These are phyloP conservation scores for Gavia stellata DNA, from an alignment of 2,113 vertebrate species.

Conservation along the genomic window DNA sequence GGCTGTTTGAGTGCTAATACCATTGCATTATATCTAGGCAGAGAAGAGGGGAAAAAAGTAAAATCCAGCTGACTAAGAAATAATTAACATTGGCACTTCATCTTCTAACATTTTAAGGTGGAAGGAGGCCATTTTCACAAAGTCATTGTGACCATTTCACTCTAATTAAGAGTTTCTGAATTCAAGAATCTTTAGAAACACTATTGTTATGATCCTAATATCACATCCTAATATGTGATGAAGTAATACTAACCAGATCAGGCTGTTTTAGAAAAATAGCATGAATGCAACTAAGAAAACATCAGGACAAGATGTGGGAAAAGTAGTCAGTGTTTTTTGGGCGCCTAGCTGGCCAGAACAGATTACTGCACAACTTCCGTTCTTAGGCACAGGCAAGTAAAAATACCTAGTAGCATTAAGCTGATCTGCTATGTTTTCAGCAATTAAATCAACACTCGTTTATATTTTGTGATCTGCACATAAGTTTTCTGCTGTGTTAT, in stretches of 20 bases:
- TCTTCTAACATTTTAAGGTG: neutral
- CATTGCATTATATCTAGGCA: neutral
- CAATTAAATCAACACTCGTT: neutral
- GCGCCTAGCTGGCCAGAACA: neutral
- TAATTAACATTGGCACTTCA: neutral
- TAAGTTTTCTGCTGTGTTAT: neutral
- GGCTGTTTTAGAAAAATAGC: neutral
- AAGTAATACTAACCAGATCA: neutral
- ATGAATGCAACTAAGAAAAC: neutral
- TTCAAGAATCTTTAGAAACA: neutral
- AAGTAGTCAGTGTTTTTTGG: neutral
- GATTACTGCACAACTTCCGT: neutral
- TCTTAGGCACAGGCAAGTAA: neutral
- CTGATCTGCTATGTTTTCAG: neutral
- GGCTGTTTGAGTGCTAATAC: neutral
- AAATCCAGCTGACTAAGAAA: neutral
- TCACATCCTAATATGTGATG: neutral
- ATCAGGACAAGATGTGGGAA: neutral
- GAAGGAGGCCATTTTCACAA: neutral
- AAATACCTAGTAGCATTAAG: neutral
- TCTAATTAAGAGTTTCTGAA: neutral
- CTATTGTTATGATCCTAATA: neutral
- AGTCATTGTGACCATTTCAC: neutral
- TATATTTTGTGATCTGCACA: neutral
- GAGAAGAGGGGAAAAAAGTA: neutral